These are phyloP conservation scores for Orbicella faveolata DNA, from an alignment of 64 coral and sea anemone species.

Conservation along the genomic window DNA sequence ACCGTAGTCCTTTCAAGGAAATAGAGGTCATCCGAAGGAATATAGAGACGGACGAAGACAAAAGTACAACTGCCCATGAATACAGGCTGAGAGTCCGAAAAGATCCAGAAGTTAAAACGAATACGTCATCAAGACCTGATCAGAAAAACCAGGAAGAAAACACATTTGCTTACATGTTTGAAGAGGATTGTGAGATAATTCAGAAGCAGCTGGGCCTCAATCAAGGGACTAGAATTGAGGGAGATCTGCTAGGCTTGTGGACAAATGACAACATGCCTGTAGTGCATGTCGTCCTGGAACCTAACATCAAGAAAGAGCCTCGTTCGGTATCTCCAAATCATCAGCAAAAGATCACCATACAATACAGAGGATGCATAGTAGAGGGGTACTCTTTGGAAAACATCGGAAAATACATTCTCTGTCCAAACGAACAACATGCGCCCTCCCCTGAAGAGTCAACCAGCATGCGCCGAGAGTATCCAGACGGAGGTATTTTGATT, in stretches of 20 bases:
- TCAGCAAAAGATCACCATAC: not conserved
- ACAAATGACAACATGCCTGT: conserved; percentile 61
- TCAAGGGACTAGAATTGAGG: not conserved
- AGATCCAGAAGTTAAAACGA: not conserved
- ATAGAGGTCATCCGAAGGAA: not conserved
- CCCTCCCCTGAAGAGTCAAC: not conserved
- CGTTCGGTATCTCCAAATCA: not conserved
- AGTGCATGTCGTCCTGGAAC: conserved; percentile 27
- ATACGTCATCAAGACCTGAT: not conserved
- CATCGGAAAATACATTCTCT: not conserved
- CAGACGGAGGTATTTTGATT: not conserved
- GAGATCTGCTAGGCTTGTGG: conserved; percentile 68
- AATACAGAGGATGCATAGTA: not conserved
- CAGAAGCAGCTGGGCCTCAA: not conserved
- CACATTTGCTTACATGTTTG: not conserved
- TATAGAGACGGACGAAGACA: conserved; percentile 9
- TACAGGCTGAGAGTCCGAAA: not conserved
- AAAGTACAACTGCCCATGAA: not conserved
- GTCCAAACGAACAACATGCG: not conserved
- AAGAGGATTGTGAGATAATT: not conserved
- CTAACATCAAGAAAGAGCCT: not conserved
- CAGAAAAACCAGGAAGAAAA: not conserved
- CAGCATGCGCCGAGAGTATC: not conserved
- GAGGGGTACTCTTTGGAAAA: not conserved
- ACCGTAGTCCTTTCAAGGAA: conserved; percentile 4